These are phyloP conservation scores for Pocillopora grandis DNA, from an alignment of 92 coral and sea anemone genomes.

Conservation along the genomic window DNA sequence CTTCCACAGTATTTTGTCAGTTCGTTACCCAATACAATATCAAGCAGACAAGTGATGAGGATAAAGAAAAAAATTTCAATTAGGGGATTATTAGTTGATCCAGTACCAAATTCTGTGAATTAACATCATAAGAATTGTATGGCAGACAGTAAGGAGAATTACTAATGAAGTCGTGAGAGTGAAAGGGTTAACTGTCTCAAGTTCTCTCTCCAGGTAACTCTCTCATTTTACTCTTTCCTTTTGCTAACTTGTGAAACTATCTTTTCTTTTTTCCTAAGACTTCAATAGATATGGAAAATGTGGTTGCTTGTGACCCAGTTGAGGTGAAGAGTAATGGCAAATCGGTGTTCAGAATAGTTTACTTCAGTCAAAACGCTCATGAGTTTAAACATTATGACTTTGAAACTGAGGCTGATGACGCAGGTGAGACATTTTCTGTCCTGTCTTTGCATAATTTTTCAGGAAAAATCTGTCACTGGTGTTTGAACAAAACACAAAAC, in stretches of 20 bases:
- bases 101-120: too few species aligned
- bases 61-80: too few species aligned
- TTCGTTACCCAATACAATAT: neutral
- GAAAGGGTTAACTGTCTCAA: too few species aligned
- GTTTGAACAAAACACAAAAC: too few species aligned
- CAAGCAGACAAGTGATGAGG: too few species aligned
- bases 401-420: constrained; percentile 67
- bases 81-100: too few species aligned
- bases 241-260: neutral
- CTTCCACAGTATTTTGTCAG: neutral
- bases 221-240: neutral
- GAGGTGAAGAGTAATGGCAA: constrained; percentile 73
- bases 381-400: constrained; percentile 96
- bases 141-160: neutral
- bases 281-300: constrained; percentile 84
- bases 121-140: neutral
- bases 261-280: constrained; percentile 52
- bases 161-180: too few species aligned
- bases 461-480: too few species aligned
- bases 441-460: neutral
- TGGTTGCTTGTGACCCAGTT: constrained; percentile 70
- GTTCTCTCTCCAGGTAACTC: neutral
- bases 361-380: constrained; percentile 75
- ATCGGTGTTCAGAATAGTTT: constrained; percentile 77
- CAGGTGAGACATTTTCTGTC: constrained; percentile 51